These are phyloP conservation scores for Aurelia sp. DNA, from an alignment of 30 jellyfish, hydroid and myxozoan species.

Conservation along the genomic window DNA sequence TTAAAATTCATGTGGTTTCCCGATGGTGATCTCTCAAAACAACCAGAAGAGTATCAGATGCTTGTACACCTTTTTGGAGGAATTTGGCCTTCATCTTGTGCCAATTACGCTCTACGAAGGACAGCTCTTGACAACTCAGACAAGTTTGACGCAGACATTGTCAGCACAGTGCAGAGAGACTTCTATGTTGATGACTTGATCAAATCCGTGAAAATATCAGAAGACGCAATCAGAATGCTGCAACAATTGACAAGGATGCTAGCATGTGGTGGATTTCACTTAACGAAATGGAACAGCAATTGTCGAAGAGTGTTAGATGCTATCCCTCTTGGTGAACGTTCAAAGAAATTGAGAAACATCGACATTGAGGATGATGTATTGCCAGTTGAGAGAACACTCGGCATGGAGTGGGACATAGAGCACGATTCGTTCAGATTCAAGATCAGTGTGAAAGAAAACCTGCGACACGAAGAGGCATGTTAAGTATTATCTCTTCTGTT, in stretches of 20 bases:
- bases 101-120: conserved; percentile 37
- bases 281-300: conserved; percentile 27
- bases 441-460: too few relatives aligned
- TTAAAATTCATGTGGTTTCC: too few relatives aligned
- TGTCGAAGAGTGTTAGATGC: conserved; percentile 10
- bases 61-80: too few relatives aligned
- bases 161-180: conserved; percentile 20
- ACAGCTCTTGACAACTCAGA: conserved; percentile 37
- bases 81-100: conserved; percentile 19
- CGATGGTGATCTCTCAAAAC: too few relatives aligned
- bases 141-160: conserved; percentile 10
- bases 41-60: too few relatives aligned
- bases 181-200: conserved; percentile 33
- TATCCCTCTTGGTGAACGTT: neutral
- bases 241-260: conserved; percentile 3
- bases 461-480: too few relatives aligned
- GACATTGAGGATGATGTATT: too few relatives aligned
- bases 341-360: too few relatives aligned
- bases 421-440: too few relatives aligned
- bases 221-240: conserved; percentile 10
- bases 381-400: too few relatives aligned
- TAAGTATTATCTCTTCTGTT: too few relatives aligned
- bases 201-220: neutral
- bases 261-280: conserved; percentile 30
- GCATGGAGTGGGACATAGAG: too few relatives aligned